Conservation (phyloP, 1,140 invertebrate genomes). For the Drosophila sp. region DNA sequence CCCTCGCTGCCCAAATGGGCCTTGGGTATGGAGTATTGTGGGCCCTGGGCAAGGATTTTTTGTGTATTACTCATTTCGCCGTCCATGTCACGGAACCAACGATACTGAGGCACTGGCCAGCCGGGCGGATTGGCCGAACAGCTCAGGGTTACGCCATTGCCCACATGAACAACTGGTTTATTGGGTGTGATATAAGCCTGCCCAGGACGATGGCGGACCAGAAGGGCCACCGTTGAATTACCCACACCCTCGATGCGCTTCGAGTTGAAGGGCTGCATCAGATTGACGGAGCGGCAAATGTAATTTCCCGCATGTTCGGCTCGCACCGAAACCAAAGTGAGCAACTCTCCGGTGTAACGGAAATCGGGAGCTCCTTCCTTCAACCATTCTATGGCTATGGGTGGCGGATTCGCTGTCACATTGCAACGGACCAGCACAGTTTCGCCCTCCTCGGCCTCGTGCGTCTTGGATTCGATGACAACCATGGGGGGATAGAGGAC, state of each 20-base stretch:
- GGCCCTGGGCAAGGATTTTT: conserved; percentile 88
- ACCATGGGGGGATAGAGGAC: conserved; percentile 93
- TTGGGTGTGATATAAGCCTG: conserved; percentile 92
- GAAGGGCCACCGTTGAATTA: conserved; percentile 89
- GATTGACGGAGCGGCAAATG: conserved; percentile 92
- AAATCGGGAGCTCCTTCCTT: conserved; percentile 93
- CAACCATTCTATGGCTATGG: conserved; percentile 92
- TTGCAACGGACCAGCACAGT: conserved; percentile 92
- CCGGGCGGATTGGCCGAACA: conserved; percentile 94
- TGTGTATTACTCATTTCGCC: conserved; percentile 85
- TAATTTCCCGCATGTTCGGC: conserved; percentile 94
- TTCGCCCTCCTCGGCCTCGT: conserved; percentile 93
- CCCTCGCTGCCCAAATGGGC: conserved; percentile 93
- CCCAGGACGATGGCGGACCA: conserved; percentile 94
- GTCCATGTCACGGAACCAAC: conserved; percentile 92
- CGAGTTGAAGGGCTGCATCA: conserved; percentile 88
- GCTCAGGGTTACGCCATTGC: conserved; percentile 91
- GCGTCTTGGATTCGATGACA: conserved; percentile 89
- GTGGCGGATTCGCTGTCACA: conserved; percentile 92
- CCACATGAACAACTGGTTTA: conserved; percentile 92
- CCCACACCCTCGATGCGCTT: conserved; percentile 88
- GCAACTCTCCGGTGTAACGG: conserved; percentile 89
- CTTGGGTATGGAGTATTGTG: conserved; percentile 92
- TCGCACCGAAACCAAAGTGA: conserved; percentile 89
- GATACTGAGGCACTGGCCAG: conserved; percentile 93